A percentile compares a stretch with the other conserved stretches of the same genome.
Conservation (phyloP, 2,113 vertebrate genomes). For the Toxotes chatareus region DNA sequence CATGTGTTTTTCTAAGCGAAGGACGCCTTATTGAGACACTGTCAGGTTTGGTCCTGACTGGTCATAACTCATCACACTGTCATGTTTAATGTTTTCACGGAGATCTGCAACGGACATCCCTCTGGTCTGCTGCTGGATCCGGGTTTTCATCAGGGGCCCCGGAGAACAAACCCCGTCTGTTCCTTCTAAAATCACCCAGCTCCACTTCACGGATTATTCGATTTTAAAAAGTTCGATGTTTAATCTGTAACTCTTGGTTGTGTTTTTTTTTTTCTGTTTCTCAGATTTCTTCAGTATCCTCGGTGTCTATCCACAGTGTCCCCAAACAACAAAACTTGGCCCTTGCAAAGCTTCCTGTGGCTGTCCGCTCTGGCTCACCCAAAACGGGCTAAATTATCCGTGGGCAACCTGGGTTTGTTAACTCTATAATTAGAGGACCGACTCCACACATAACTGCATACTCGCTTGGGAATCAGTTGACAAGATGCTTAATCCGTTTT, state of each 20-base stretch:
- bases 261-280: background rate
- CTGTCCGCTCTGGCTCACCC: constrained; percentile 49
- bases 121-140: constrained; percentile 36
- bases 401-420: constrained; percentile 65
- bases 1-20: background rate
- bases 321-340: constrained; percentile 35
- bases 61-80: constrained; percentile 32
- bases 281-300: background rate
- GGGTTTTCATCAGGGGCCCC: constrained; percentile 53
- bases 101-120: constrained; percentile 20
- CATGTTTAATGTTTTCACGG: constrained; percentile 9
- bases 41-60: background rate
- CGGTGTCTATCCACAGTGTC: background rate
- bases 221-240: background rate
- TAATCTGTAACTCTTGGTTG: background rate
- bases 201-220: background rate
- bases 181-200: background rate
- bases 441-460: constrained; percentile 54
- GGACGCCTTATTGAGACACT: background rate
- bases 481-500: constrained; percentile 56
- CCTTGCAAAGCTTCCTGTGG: constrained; percentile 50
- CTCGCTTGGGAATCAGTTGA: constrained; percentile 59
- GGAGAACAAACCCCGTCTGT: background rate
- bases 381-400: constrained; percentile 62
- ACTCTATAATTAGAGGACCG: constrained; percentile 73